Evolutionary conservation across 2,888 invertebrate genomes (phyloP), one percentile per base, ranked within the genome.

Genomic region (Oscheius sp.): DNA sequence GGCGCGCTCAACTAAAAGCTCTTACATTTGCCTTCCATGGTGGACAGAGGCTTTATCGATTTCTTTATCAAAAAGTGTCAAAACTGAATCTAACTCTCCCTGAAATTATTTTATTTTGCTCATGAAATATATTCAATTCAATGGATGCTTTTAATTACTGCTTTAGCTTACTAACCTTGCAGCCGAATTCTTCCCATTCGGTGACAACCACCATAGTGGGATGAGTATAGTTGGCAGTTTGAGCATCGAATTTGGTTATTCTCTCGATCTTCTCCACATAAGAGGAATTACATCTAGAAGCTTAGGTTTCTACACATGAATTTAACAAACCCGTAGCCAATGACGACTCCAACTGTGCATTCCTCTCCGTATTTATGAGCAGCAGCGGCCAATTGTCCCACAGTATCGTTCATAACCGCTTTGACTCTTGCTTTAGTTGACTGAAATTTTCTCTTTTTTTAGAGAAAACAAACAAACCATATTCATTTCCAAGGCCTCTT

Each of bases 321-420:
- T n/a, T n/a, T 34, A n/a, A 58, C 79, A 63, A 20, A 84, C 81
- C 86, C 86, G 71, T 86, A 86, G 50, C 86, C 86, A 65, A 86
- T 86, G 33, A 86, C 86, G 8, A 86, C 84, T 15, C 79, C 86
- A 20, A 82, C 72, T 2, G 82, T 81, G 69, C 87, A 87, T 25
- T 86, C 86, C 3, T 78, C 71, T 17, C 86, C 86, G 69, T 86
- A 83, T 70, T 82, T 79, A 77, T 82, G 79, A 1, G 84, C 80
- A 6, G 86, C 84, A 3, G 87, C 84, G 0, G 87, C 87, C 70
- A 86, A 64, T 57, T 86, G 86, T 4, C 86, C 86, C 3, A 86
- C 86, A 2, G 86, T 86, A 66, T 86, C 86, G 73, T 86, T 86
- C 86, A 86, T 87, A 58, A 86, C 86, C 6, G 86, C 87, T 52